phyloP scores from a whole-genome alignment of 2,113 vertebrate species.

The Lota lota region DNA sequence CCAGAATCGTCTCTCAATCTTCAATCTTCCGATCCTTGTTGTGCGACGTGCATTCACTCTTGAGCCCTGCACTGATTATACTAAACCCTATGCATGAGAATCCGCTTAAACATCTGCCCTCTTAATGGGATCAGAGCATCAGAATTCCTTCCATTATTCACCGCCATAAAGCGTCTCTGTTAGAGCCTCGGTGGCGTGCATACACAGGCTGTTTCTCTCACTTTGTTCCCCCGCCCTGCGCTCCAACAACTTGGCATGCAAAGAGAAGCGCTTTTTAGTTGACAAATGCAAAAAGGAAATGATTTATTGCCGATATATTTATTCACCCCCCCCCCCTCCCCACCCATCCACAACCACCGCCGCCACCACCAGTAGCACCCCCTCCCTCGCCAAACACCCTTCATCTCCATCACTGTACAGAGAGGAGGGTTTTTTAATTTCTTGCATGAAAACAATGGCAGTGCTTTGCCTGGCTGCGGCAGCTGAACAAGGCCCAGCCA shows the following conservation, averaged over 20 bases:
- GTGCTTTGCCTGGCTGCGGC: constrained; percentile 70
- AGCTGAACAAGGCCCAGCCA: constrained; percentile 69
- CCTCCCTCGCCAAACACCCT: constrained; percentile 51
- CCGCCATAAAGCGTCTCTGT: constrained; percentile 60
- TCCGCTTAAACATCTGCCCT: constrained; percentile 71
- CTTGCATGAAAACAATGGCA: constrained; percentile 76
- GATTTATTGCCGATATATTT: constrained; percentile 77
- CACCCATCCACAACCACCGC: constrained; percentile 20
- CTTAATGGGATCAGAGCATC: constrained; percentile 72
- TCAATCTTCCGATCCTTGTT: too few relatives aligned
- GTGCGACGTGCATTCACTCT: too few relatives aligned
- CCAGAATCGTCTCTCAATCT: too few relatives aligned
- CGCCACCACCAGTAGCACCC: constrained; percentile 18
- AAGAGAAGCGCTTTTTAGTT: constrained; percentile 68
- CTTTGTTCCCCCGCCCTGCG: constrained; percentile 56
- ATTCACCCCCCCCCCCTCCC: constrained; percentile 59
- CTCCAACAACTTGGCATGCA: constrained; percentile 76
- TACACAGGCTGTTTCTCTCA: constrained; percentile 54
- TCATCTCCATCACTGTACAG: constrained; percentile 72
- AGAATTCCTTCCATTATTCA: constrained; percentile 69
- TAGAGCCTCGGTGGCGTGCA: constrained; percentile 39
- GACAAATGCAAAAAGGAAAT: constrained; percentile 76
- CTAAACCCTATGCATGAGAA: constrained; percentile 60
- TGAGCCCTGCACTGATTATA: constrained; percentile 48
- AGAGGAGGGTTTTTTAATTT: constrained; percentile 73